Conservation (phyloP, 2,888 invertebrate species). For the Ectemnius continuus region DNA sequence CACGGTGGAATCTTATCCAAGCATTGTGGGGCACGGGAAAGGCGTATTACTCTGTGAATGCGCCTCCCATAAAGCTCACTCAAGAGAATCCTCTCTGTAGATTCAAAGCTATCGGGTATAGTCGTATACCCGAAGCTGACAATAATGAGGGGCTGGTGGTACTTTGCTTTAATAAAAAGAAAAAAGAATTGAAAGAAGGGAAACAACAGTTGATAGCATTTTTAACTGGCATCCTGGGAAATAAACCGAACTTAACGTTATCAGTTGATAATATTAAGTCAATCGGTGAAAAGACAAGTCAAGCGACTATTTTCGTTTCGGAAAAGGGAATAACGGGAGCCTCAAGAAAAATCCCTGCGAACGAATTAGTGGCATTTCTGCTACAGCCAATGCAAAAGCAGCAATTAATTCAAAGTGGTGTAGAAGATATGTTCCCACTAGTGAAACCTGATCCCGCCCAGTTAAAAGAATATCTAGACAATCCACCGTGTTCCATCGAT, state of each 20-base stretch:
- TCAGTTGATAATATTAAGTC: constrained; percentile 88
- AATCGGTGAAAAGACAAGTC: constrained; percentile 88
- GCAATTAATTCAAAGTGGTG: constrained; percentile 86
- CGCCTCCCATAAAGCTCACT: constrained; percentile 89
- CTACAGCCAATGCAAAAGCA: constrained; percentile 85
- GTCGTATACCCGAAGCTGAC: constrained; percentile 89
- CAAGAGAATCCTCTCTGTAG: constrained; percentile 94
- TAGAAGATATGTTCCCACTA: constrained; percentile 85
- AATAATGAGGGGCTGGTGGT: constrained; percentile 95
- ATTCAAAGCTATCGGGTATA: constrained; percentile 97
- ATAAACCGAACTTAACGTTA: constrained; percentile 89
- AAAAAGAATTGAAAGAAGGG: constrained; percentile 84
- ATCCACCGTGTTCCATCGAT: constrained; percentile 95
- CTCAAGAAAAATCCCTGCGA: constrained; percentile 85
- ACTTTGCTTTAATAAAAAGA: constrained; percentile 89
- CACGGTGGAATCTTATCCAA: constrained; percentile 97
- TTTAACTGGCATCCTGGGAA: constrained; percentile 86
- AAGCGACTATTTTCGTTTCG: constrained; percentile 85
- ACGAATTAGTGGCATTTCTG: constrained; percentile 85
- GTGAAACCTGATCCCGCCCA: constrained; percentile 88
- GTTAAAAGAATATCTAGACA: constrained; percentile 92
- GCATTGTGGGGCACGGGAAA: constrained; percentile 93
- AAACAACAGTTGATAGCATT: constrained; percentile 80
- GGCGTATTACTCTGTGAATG: constrained; percentile 88
- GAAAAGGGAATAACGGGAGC: constrained; percentile 84